Evolutionary conservation across 2,113 vertebrate genomes (phyloP), one percentile per base, ranked within the genome.

Genomic region (Erinaceus europaeus): DNA sequence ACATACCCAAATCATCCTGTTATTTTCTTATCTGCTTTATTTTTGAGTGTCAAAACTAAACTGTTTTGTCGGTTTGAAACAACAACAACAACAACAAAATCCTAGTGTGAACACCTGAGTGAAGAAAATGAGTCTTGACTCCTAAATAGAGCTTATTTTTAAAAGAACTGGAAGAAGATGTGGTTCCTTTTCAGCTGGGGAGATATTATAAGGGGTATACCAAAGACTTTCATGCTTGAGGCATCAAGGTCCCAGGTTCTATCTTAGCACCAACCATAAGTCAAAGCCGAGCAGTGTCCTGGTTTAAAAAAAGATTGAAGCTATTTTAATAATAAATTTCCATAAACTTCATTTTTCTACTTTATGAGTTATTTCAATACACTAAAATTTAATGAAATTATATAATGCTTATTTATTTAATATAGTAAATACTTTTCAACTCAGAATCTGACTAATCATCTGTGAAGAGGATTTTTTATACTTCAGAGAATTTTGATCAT

Each of bases 331-430:
- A 57, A 38, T 61, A 81, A 42, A 5, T 84, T 86, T 90, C 32
- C 13, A 48, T 27, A 75, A 84, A 82, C 42, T 85, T 38, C 20
- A 77, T 18, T 12, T 34, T 81, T 89, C 74, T 57, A 11, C 18
- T 53, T 42, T 77, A 42, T 78, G 44, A 92, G n/a, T 55, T 90
- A 61, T 40, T 90, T 77, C 68, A 76, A 82, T 80, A 5, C 32
- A 27, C 17, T 69, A 87, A 84, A 68, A 64, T 74, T 59, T 86
- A 90, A 69, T 90, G 48, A 81, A 71, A 84, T 61, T 38, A 61
- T n/a, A 17, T 59, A n/a, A 12, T 73, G 55, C 10, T 36, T 71
- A 57, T 62, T 83, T 2, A 84, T 64, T 88, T 40, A 62, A 64
- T 38, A 67, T 68, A 40, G n/a, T 25, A 87, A 67, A 84, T 34